Conservation (phyloP, 2,888 invertebrate species). For the Phorcus lineatus region DNA sequence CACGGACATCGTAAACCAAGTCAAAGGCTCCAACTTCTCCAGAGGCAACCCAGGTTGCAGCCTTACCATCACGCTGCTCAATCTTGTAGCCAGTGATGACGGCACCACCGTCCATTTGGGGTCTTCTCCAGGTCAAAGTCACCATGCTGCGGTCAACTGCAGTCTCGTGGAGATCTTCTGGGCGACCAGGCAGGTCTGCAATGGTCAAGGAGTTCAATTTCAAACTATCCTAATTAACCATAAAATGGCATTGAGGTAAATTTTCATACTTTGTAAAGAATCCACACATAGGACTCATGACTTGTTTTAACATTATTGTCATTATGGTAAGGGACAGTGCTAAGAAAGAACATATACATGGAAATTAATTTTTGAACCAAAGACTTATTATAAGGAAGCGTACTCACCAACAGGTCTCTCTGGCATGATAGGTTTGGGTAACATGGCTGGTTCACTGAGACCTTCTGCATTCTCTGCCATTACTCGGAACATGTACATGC, state of each 20-base stretch:
- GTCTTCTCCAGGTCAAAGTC: slow-evolving; percentile 72
- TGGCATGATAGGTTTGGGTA: slow-evolving; percentile 63
- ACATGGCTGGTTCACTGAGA: slow-evolving; percentile 87
- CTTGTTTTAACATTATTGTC: too few species aligned
- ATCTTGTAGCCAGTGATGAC: slow-evolving; percentile 63
- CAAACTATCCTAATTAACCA: too few species aligned
- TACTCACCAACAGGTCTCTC: slow-evolving; percentile 57
- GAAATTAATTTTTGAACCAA: too few species aligned
- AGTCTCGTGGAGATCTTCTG: slow-evolving; percentile 58
- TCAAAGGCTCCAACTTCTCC: slow-evolving; percentile 52
- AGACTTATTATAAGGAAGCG: neutral
- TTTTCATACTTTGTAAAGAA: too few species aligned
- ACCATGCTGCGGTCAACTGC: slow-evolving; percentile 57
- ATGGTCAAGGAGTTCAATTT: neutral
- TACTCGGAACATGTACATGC: slow-evolving; percentile 92
- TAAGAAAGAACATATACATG: too few species aligned
- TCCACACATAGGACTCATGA: too few species aligned
- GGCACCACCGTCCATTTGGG: slow-evolving; percentile 70
- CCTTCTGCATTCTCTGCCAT: slow-evolving; percentile 92
- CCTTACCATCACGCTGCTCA: slow-evolving; percentile 61
- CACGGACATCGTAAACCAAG: slow-evolving; percentile 47
- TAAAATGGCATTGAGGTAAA: too few species aligned
- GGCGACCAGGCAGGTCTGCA: slow-evolving; percentile 61
- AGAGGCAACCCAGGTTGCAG: slow-evolving; percentile 52
- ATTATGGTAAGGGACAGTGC: too few species aligned